Evolutionary conservation across 2,113 vertebrate species (phyloP).

Genomic region (Pycnonotus jocosus): DNA sequence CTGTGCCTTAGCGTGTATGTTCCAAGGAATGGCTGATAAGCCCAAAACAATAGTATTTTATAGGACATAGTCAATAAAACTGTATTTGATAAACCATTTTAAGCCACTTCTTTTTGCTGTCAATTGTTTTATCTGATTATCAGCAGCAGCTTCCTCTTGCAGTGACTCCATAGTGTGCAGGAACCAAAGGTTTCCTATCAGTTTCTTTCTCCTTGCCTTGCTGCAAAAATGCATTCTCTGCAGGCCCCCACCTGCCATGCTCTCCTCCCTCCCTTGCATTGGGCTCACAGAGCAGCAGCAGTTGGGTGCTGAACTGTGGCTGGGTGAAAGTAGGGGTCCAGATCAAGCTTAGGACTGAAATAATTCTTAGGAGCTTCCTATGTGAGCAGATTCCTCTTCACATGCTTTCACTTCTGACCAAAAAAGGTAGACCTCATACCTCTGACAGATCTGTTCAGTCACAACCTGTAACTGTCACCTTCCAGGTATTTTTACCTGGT

Average conservation of each 20-base stretch:
- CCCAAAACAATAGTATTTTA: not conserved
- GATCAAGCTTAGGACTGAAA: not conserved
- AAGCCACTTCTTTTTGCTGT: not conserved
- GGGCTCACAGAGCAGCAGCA: not conserved
- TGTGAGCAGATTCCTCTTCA: not conserved
- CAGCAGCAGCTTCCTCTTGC: not conserved
- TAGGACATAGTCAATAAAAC: not conserved
- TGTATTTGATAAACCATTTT: not conserved
- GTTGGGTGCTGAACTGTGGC: fast-evolving
- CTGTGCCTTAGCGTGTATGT: not conserved
- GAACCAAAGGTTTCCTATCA: not conserved
- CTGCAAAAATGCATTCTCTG: not conserved
- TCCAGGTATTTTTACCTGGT: not conserved
- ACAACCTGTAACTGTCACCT: not conserved
- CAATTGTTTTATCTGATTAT: not conserved
- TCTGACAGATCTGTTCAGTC: not conserved
- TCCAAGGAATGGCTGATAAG: not conserved
- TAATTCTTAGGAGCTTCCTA: not conserved
- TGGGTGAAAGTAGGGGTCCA: not conserved
- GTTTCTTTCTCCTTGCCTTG: not conserved
- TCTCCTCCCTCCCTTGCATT: not conserved
- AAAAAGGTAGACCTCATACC: not conserved
- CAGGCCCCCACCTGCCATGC: fast-evolving
- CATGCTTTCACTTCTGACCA: not conserved
- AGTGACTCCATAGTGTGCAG: not conserved